Evolutionary conservation across 2,888 invertebrate species (phyloP), one percentile per base, ranked within the genome.

Genomic region (Cheilosia urbana): DNA sequence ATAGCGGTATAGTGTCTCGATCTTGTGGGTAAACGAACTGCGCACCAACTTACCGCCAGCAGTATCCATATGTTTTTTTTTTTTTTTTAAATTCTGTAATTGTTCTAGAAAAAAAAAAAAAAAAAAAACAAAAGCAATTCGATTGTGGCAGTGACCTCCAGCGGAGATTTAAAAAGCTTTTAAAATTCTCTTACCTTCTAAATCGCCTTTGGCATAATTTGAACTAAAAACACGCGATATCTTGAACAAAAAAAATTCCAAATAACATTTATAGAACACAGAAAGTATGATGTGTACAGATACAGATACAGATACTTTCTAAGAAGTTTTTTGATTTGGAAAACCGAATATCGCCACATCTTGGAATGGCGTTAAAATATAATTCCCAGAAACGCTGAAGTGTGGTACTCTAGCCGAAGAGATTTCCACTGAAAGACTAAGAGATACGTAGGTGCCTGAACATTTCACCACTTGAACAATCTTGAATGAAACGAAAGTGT

Each of bases 351-450:
- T 72, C 53, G 40, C 30, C 37, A 15, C 47, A 68, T 69, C 57
- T 71, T 81, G 40, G 45, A 66, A 66, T 66, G 60, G 45, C 47
- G 51, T 77, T 66, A 47, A 71, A 71, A 60, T 77, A 37, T 69
- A 42, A 72, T 82, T 82, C 82, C 53, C 55, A 77, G 82, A 82
- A 82, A 42, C 49, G 69, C 55, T 73, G 21, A 66, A 55, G 55
- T 49, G 69, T 42, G 60, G 60, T 55, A 40, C 63, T 78, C 27
- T 19, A 55, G 17, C 49, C 65, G 45, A 62, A 27, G 60, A 47
- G 60, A 71, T 71, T 78, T 78, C 69, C 63, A 63, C 37, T 21
- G 78, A 78, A 78, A 55, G 55, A 69, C 57, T 62, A 63, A 47
- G 13, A 69, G 51, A 77, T 68, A 49, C 58, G 45, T 21, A 40